Evolutionary conservation across 2,797 vertebrate species (phyloP).

Genomic region (Eremophila alpestris): DNA sequence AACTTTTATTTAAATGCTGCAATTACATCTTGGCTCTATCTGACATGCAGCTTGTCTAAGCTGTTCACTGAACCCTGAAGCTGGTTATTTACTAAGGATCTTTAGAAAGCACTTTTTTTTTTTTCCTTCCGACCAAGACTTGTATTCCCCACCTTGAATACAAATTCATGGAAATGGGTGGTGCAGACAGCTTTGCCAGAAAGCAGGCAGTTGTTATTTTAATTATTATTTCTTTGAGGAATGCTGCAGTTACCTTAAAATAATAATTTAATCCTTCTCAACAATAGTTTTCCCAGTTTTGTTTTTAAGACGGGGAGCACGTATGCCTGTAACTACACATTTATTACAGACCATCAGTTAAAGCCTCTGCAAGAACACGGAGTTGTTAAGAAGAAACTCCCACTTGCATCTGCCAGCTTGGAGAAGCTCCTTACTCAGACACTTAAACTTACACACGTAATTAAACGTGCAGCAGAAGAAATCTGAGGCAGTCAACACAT

Average conservation of each 20-base stretch:
- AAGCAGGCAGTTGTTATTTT: conserved; percentile 64
- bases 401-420: conserved; percentile 46
- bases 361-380: conserved; percentile 7
- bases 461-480: background rate
- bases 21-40: conserved; percentile 49
- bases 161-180: conserved; percentile 75
- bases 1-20: conserved; percentile 61
- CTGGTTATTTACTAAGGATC: conserved; percentile 69
- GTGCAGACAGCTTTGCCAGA: conserved; percentile 54
- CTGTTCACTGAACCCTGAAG: conserved; percentile 67
- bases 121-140: conserved; percentile 19
- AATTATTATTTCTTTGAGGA: conserved; percentile 64
- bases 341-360: conserved; percentile 34
- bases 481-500: background rate
- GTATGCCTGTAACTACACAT: background rate
- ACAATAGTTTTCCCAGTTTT: conserved; percentile 52
- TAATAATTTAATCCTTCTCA: conserved; percentile 61
- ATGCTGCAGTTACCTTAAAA: conserved; percentile 53
- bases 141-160: conserved; percentile 48
- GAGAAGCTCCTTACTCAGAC: conserved; percentile 24
- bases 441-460: background rate
- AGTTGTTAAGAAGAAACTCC: conserved; percentile 57
- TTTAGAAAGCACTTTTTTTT: conserved; percentile 38
- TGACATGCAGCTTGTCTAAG: conserved; percentile 46
- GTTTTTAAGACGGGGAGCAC: conserved; percentile 36